Base-by-base conservation (phyloP, 2,888 invertebrate species). In the Adelognathus sp. region DNA sequence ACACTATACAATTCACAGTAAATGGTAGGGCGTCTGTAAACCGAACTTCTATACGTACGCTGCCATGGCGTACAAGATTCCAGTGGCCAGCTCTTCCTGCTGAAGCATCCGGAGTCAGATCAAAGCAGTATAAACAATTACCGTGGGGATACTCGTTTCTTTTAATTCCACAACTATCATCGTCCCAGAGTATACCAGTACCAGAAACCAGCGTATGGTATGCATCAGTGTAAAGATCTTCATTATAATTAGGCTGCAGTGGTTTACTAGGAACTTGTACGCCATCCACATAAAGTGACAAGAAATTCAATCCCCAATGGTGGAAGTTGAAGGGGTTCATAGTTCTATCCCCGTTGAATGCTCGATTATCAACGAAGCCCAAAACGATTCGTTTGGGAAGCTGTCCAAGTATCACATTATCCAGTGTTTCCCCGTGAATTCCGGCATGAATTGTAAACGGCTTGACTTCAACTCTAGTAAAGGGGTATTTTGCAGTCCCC, bases 381-480 rank as follows among this genome's bases (percentile, higher is more conserved):
- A n/a, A n/a, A n/a, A n/a, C n/a, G n/a, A n/a, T n/a, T n/a, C n/a
- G n/a, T n/a, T n/a, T n/a, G n/a, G n/a, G n/a, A n/a, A n/a, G n/a
- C n/a, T n/a, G n/a, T n/a, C n/a, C n/a, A n/a, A n/a, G n/a, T n/a
- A n/a, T n/a, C n/a, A n/a, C n/a, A n/a, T n/a, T n/a, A n/a, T n/a
- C n/a, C n/a, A 88, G 89, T 11, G 85, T 76, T 44, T 85, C 85
- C 2, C 79, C 78, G 36, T 83, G 83, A 24, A 84, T 81, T 0
- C 82, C 82, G 7, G 63, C 31, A 1, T 83, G 74, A 9, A 84
- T 81, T 6, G 84, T 80, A 18, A 81, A 39, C 0, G 80, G 56
- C 60, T 83, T 84, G 1, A 82, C 70, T 60, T 82, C 83, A 0
- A 80, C 74, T 11, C 79, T 29, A 6, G 81, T 83, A 5, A 84